These are phyloP conservation scores for Eristalis pertinax DNA, from an alignment of 2,888 invertebrate species.

Conservation along the genomic window DNA sequence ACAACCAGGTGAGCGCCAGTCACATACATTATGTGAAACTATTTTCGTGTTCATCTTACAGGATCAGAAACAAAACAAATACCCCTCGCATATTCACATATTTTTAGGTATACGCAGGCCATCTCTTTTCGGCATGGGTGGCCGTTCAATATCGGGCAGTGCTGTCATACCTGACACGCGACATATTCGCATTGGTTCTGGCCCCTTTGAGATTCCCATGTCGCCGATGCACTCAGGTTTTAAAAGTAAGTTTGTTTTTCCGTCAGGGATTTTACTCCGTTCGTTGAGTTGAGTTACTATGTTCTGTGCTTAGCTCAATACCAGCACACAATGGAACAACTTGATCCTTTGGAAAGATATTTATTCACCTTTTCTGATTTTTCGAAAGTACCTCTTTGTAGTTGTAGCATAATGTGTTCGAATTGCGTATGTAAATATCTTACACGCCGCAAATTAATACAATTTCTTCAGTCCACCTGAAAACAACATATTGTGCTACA, in stretches of 20 bases:
- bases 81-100: constrained; percentile 69
- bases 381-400: constrained; percentile 4
- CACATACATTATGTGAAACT: constrained; percentile 33
- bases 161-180: constrained; percentile 76
- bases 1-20: constrained; percentile 79
- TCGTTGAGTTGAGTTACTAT: constrained; percentile 39
- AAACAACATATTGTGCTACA: constrained; percentile 4
- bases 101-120: constrained; percentile 84
- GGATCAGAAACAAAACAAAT: constrained; percentile 73
- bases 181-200: constrained; percentile 73
- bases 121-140: constrained; percentile 84
- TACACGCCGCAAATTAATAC: constrained; percentile 2
- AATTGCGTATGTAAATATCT: constrained; percentile 9
- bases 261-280: constrained; percentile 50
- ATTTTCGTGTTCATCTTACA: constrained; percentile 64
- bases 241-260: constrained; percentile 69
- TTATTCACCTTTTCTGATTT: constrained; percentile 21
- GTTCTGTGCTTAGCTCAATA: constrained; percentile 36
- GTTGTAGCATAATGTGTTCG: constrained; percentile 25
- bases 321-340: constrained; percentile 29
- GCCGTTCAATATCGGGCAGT: constrained; percentile 84
- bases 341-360: constrained; percentile 14
- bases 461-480: background rate
- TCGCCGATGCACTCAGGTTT: constrained; percentile 65
- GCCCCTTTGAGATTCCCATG: constrained; percentile 71